Evolutionary conservation across 2,888 invertebrate genomes (phyloP), one percentile per base, ranked within the genome.

Genomic region (Acrobasis consociella): DNA sequence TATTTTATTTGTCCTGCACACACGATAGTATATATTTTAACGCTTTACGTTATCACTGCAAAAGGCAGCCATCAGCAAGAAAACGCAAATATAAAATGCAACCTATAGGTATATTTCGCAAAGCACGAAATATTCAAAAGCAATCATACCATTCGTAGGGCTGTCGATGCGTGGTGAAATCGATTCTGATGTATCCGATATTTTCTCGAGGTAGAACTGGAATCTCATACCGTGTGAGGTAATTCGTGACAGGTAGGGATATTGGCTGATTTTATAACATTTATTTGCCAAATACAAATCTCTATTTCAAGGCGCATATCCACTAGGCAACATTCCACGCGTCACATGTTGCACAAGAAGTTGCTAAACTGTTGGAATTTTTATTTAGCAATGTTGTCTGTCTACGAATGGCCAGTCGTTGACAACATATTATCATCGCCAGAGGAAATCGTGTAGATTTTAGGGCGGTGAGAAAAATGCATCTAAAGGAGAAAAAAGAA

Each of bases 181-280:
- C 78, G 75, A 80, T 81, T 69, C 78, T 75, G 77, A 83, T 81
- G 80, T 79, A 81, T 81, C 77, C 82, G 80, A 83, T 85, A 81
- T 82, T 80, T 72, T 77, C 77, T 69, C 70, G 69, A 73, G 74
- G 73, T 72, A 74, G 73, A 73, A 77, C 70, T 69, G 73, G 75
- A 79, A 83, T 85, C 74, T 80, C 74, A 80, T 80, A 82, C 78
- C 71, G 63, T 62, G 69, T 68, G 71, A 71, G 65, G 65, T 64
- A 67, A 69, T 72, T 62, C 61, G 51, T 52, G 64, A 65, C 68
- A 71, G 68, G 65, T 67, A 63, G 63, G 65, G 64, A 64, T 62
- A 61, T 52, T 49, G 15, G 5, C 0, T 17, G 39, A 56, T 38
- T 39, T 42, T 56, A 56, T 22, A 39, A 22, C 46, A 13, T 42